Evolutionary conservation across 2,113 vertebrate species (phyloP).

Genomic region (Hippocampus abdominalis): DNA sequence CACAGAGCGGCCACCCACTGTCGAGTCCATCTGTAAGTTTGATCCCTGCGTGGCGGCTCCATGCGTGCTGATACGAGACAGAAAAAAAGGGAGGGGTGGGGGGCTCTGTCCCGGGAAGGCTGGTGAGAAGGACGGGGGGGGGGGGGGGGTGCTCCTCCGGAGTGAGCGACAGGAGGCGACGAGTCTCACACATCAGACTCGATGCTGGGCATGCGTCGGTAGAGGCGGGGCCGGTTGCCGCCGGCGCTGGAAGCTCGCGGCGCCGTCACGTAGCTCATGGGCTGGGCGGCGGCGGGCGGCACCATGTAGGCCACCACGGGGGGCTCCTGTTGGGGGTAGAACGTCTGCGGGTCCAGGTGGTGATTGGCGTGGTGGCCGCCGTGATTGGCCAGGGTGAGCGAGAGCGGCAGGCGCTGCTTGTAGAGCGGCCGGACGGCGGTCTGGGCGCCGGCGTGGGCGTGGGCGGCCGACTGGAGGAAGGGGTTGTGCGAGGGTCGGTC

Average conservation of each 20-base stretch:
- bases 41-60: neutral
- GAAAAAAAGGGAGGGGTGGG: neutral
- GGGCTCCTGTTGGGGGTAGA: conserved; percentile 82
- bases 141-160: neutral
- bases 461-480: conserved; percentile 78
- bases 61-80: conserved; percentile 45
- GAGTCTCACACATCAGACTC: conserved; percentile 92
- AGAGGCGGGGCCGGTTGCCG: conserved; percentile 88
- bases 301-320: conserved; percentile 91
- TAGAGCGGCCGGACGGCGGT: conserved; percentile 84
- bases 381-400: conserved; percentile 78
- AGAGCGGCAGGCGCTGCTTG: conserved; percentile 86
- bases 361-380: conserved; percentile 73
- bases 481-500: conserved; percentile 87
- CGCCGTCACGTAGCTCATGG: conserved; percentile 83
- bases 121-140: conserved; percentile 48
- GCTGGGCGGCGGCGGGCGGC: conserved; percentile 83
- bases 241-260: conserved; percentile 90
- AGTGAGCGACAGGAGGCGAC: conserved; percentile 32
- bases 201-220: conserved; percentile 98
- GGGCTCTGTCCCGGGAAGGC: conserved; percentile 41
- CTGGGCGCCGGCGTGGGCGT: conserved; percentile 81
- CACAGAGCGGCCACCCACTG: conserved; percentile 16
- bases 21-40: neutral
- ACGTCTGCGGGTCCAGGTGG: conserved; percentile 65